phyloP scores from a whole-genome alignment of 1,140 invertebrate genomes.

The Teleopsis dalmanni region DNA sequence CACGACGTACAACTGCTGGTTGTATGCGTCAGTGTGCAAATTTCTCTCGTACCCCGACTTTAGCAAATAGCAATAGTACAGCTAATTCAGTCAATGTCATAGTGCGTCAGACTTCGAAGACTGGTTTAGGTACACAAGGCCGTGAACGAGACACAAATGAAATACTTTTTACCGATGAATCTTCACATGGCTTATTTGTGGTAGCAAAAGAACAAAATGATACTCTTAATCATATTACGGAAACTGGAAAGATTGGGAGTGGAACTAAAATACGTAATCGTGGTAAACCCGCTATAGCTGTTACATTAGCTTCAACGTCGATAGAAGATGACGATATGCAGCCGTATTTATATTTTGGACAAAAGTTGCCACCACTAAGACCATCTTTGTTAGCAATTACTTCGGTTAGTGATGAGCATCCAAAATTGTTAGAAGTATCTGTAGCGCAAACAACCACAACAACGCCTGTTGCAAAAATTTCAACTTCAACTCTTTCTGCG shows the following conservation, averaged over 20 bases:
- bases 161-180: constrained; percentile 40
- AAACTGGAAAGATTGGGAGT: constrained; percentile 18
- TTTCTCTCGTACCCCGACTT: constrained; percentile 24
- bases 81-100: neutral
- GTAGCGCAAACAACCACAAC: constrained; percentile 26
- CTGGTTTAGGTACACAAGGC: neutral
- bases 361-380: constrained; percentile 54
- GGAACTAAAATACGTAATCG: constrained; percentile 9
- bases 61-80: constrained; percentile 9
- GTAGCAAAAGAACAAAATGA: constrained; percentile 40
- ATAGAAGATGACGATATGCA: constrained; percentile 54
- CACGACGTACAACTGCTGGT: constrained; percentile 37
- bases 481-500: constrained; percentile 16
- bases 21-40: constrained; percentile 40
- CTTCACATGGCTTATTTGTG: constrained; percentile 37
- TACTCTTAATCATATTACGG: constrained; percentile 34
- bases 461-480: neutral
- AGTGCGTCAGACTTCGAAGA: constrained; percentile 3
- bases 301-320: constrained; percentile 16
- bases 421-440: constrained; percentile 32
- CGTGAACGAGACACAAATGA: constrained; percentile 37
- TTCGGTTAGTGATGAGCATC: constrained; percentile 42
- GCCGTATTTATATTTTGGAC: constrained; percentile 62
- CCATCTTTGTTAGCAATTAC: constrained; percentile 47
- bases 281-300: constrained; percentile 17